phyloP scores from a whole-genome alignment of 2,797 vertebrate species.

The Enteromius paludinosus region DNA sequence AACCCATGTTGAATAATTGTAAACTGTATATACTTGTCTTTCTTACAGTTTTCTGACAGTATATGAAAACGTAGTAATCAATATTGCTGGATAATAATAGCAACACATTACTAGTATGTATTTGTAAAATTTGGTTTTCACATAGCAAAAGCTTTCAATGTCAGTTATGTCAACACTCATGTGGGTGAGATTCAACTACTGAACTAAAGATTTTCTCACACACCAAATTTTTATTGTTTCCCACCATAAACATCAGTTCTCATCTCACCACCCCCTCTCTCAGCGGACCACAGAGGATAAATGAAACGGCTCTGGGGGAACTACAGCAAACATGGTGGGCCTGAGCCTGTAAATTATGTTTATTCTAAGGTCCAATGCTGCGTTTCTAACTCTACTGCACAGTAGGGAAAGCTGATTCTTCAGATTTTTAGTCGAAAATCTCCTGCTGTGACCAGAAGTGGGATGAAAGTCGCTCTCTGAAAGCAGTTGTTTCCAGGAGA shows the following conservation, averaged over 20 bases:
- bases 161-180: slow-evolving; percentile 20
- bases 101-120: neutral
- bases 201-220: slow-evolving; percentile 24
- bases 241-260: slow-evolving; percentile 34
- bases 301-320: slow-evolving; percentile 30
- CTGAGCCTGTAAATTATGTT: slow-evolving; percentile 44
- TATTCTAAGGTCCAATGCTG: slow-evolving; percentile 18
- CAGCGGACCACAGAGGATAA: slow-evolving; percentile 30
- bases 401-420: neutral
- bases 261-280: slow-evolving; percentile 23
- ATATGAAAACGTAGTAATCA: neutral
- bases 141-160: neutral
- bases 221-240: slow-evolving; percentile 20
- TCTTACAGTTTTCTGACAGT: neutral
- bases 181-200: slow-evolving; percentile 15
- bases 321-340: slow-evolving; percentile 38
- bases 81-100: neutral
- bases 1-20: neutral
- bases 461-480: slow-evolving; percentile 15
- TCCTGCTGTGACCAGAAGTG: slow-evolving; percentile 31
- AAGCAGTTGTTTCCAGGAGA: slow-evolving; percentile 29
- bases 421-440: slow-evolving; percentile 9
- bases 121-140: slow-evolving; percentile 10
- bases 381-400: slow-evolving; percentile 3
- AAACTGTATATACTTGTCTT: neutral